These are phyloP conservation scores for Pristionchus mayeri DNA, from an alignment of 2,888 invertebrate species.

Conservation along the genomic window DNA sequence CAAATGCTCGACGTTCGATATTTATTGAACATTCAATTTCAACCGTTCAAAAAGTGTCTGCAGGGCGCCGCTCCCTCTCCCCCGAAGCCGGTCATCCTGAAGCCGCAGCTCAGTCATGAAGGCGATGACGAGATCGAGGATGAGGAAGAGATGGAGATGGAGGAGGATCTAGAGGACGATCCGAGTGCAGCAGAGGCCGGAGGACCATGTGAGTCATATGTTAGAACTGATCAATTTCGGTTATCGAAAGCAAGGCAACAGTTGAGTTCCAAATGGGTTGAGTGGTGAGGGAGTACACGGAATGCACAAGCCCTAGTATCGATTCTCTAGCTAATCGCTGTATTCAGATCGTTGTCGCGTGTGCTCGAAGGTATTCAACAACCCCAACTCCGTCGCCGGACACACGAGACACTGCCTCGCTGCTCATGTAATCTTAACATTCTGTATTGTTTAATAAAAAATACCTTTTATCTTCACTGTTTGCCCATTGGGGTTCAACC, in stretches of 20 bases:
- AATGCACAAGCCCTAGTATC: too few relatives aligned
- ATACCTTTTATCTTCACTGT: too few relatives aligned
- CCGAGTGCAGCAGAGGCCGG: neutral
- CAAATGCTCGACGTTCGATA: too few relatives aligned
- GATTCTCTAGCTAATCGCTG: neutral
- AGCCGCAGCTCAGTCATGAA: neutral
- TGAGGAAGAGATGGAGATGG: neutral
- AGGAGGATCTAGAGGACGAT: neutral
- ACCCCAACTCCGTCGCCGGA: constrained; percentile 17
- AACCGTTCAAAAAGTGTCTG: neutral
- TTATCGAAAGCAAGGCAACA: too few relatives aligned
- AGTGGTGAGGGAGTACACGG: too few relatives aligned
- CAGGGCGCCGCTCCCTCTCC: neutral
- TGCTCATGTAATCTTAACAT: neutral
- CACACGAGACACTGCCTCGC: constrained; percentile 46
- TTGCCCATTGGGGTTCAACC: too few relatives aligned
- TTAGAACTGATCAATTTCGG: neutral
- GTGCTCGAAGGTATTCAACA: constrained; percentile 21
- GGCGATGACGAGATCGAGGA: neutral
- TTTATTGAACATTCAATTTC: neutral
- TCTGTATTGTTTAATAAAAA: too few relatives aligned
- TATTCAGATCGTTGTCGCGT: constrained; percentile 25
- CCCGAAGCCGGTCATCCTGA: neutral
- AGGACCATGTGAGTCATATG: neutral
- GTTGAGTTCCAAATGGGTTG: too few relatives aligned